Evolutionary conservation across 1,140 invertebrate species (phyloP).

Genomic region (Mamestra configurata): DNA sequence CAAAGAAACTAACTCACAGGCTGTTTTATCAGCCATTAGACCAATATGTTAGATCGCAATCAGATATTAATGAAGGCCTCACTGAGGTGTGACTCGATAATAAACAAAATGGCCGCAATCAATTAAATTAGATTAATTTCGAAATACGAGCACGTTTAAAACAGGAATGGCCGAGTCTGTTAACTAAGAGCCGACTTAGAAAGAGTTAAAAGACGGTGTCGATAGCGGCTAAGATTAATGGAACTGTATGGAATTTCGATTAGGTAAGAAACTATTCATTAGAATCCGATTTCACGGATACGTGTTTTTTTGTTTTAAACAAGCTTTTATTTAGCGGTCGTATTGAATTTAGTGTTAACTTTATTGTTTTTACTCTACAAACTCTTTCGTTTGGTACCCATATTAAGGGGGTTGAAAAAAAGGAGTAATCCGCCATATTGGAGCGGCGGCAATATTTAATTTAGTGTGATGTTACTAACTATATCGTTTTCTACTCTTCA

Average conservation of each 20-base stretch:
- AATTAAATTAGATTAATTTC: conserved; percentile 33
- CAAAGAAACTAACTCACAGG: conserved; percentile 8
- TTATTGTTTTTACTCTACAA: too few relatives aligned
- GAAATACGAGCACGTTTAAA: background rate
- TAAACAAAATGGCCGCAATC: conserved; percentile 29
- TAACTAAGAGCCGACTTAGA: background rate
- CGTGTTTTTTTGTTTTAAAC: too few relatives aligned
- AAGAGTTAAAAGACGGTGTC: background rate
- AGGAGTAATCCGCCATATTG: too few relatives aligned
- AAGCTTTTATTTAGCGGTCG: too few relatives aligned
- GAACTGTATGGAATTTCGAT: background rate
- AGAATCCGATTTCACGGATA: background rate
- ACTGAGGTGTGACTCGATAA: conserved; percentile 17
- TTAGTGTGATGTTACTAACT: too few relatives aligned
- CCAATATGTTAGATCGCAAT: conserved; percentile 30
- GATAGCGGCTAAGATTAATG: conserved; percentile 9
- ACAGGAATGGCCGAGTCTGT: conserved; percentile 2
- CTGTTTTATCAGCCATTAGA: conserved; percentile 11
- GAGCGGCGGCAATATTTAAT: too few relatives aligned
- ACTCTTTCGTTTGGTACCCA: too few relatives aligned
- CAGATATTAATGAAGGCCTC: conserved; percentile 32
- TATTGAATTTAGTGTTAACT: too few relatives aligned
- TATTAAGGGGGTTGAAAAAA: too few relatives aligned
- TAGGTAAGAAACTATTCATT: background rate
- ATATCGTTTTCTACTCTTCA: too few relatives aligned